These are phyloP conservation scores for Acleris emargana DNA, from an alignment of 2,888 invertebrate species.

Conservation along the genomic window DNA sequence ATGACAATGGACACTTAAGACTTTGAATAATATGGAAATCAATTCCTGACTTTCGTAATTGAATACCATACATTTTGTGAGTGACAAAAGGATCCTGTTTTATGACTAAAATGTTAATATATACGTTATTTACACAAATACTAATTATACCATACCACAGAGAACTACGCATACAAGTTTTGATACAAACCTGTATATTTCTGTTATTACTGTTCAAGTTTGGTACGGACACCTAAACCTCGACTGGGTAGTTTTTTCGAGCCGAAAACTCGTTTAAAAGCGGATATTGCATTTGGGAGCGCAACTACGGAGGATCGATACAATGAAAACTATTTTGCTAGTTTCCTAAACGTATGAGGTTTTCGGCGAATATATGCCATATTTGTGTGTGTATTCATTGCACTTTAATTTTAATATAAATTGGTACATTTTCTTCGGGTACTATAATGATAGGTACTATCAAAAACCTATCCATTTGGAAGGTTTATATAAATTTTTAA, in stretches of 20 bases:
- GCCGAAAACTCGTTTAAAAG: constrained; percentile 81
- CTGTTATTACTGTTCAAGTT: constrained; percentile 32
- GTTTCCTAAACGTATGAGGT: constrained; percentile 27
- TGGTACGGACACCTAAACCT: constrained; percentile 63
- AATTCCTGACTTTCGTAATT: no score
- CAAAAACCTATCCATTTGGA: no score
- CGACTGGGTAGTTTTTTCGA: constrained; percentile 72
- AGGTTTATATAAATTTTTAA: no score
- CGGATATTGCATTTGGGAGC: constrained; percentile 81
- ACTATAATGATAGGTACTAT: no score
- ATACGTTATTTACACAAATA: no score
- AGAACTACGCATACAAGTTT: neutral
- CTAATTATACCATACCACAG: neutral
- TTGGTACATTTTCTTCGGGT: no score
- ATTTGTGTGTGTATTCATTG: neutral
- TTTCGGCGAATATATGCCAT: neutral
- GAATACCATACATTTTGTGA: no score
- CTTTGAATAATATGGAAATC: no score
- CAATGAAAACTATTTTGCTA: constrained; percentile 67
- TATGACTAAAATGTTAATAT: no score
- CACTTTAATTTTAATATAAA: neutral
- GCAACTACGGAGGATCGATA: constrained; percentile 68
- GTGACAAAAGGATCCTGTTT: no score
- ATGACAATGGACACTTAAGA: no score
- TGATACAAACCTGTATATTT: neutral